Evolutionary conservation across 2,113 vertebrate genomes (phyloP), one percentile per base, ranked within the genome.

Genomic region (Microcebus tavaratra): DNA sequence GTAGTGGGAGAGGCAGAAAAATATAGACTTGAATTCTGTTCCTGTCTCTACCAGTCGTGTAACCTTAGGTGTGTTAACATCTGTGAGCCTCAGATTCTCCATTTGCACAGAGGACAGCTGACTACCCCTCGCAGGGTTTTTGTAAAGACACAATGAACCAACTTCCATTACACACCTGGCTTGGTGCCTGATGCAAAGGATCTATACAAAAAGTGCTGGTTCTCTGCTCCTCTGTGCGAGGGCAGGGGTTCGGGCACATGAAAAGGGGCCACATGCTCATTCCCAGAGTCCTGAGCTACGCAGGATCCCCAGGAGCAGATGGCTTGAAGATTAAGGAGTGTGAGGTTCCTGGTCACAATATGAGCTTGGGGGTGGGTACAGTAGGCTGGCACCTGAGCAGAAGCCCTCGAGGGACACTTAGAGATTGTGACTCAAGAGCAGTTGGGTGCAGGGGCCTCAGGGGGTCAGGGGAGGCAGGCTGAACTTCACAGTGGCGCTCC

Each of bases 401-500:
- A 85, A 91, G 39, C 57, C 55, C 72, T 87, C 2, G 1, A 72
- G 4, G 7, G 48, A 42, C 59, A 88, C 15, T 45, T 59, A 70
- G 80, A 80, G 67, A 45, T 31, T 18, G 3, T 48, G 73, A 45
- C 31, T 67, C n/a, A 42, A 8, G 10, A 48, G 53, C 27, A 67
- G 12, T 15, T 9, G 8, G 11, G 2, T 63, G 0, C 13, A 4
- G 53, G 15, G 34, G 10, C 21, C 45, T n/a, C 50, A 39, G 13
- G 9, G 20, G 1, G 2, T 13, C 7, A 2, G 0, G 18, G 73
- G 31, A 83, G 65, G 50, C 42, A 65, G 11, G 11, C 79, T 34
- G 48, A 87, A 39, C 63, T n/a, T 80, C 42, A 57, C 10, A 0
- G 13, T 3, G 5, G 15, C 0, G 0, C 11, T 27, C 18, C 50